Conservation (phyloP, 2,888 invertebrate genomes). For the Helicoverpa assulta region DNA sequence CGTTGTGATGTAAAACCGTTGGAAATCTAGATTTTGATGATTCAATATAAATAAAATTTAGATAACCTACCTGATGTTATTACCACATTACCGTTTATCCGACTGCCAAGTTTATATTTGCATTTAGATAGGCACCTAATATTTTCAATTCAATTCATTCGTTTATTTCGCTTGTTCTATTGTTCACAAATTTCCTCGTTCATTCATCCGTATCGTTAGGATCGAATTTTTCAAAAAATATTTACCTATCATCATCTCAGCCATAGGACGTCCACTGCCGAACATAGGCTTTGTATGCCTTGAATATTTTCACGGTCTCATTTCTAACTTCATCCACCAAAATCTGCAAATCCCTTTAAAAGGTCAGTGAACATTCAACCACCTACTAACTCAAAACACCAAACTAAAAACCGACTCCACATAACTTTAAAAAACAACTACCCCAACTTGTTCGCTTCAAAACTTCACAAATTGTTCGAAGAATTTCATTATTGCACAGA, state of each 20-base stretch:
- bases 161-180: neutral
- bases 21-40: neutral
- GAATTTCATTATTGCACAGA: conserved; percentile 46
- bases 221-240: no score
- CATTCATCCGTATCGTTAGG: no score
- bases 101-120: no score
- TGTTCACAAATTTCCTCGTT: no score
- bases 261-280: no score
- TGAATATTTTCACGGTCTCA: no score
- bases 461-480: conserved; percentile 41
- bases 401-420: conserved; percentile 14
- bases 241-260: no score
- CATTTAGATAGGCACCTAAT: no score
- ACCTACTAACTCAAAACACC: neutral
- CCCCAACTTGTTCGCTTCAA: conserved; percentile 34
- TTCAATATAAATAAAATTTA: neutral
- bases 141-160: neutral
- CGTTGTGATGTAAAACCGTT: neutral
- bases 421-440: conserved; percentile 39
- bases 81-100: neutral
- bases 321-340: no score
- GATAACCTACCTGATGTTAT: neutral
- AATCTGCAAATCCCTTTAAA: no score
- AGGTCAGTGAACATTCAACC: no score
- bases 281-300: no score